A percentile compares a stretch with the other conserved stretches of the same genome.
These are phyloP conservation scores for Chloroceryle aenea DNA, from an alignment of 2,113 vertebrate genomes.

Conservation along the genomic window DNA sequence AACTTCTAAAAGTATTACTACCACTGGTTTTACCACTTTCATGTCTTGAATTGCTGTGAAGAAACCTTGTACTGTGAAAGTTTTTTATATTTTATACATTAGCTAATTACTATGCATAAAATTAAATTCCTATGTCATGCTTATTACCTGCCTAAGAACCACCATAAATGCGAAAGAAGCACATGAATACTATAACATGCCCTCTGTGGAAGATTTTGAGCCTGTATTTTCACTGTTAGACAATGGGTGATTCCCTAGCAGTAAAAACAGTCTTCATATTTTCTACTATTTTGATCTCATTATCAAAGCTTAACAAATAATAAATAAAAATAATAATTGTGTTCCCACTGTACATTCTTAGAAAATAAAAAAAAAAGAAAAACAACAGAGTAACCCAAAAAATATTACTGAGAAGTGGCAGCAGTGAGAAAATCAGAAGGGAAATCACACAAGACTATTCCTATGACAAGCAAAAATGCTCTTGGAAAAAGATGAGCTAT, in stretches of 20 bases:
- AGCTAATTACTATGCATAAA: not conserved
- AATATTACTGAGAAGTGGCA: not conserved
- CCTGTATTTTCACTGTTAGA: not conserved
- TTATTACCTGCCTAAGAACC: not conserved
- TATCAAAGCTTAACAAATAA: not conserved
- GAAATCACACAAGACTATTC: not conserved
- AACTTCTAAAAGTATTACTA: not conserved
- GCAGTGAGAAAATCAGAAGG: not conserved
- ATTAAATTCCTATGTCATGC: not conserved
- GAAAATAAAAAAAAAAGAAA: not conserved
- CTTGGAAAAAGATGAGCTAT: not conserved
- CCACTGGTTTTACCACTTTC: not conserved
- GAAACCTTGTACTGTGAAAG: not conserved
- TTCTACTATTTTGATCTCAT: not conserved
- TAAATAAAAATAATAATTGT: not conserved
- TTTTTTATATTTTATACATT: not conserved
- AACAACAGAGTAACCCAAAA: not conserved
- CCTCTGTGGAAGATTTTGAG: not conserved
- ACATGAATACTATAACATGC: not conserved
- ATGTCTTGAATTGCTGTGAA: not conserved
- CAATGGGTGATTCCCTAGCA: accelerated
- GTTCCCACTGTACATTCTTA: not conserved
- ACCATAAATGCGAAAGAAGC: not conserved
- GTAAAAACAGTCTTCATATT: not conserved
- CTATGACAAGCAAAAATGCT: not conserved